These are phyloP conservation scores for Oreohelix idahoensis DNA, from an alignment of 1,140 invertebrate genomes.

Conservation along the genomic window DNA sequence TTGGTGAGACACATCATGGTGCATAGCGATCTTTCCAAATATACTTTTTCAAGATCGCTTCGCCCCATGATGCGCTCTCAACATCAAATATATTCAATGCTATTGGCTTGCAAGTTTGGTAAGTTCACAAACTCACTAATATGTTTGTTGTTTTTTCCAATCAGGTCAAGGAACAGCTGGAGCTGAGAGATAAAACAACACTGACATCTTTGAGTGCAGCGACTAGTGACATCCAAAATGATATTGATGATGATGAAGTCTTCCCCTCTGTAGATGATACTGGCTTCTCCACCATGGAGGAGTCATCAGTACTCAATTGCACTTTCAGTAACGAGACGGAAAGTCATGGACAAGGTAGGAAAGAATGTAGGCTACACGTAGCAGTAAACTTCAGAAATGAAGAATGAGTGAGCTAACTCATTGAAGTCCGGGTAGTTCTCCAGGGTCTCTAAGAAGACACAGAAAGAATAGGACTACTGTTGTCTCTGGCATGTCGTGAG, in stretches of 20 bases:
- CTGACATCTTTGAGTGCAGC: background rate
- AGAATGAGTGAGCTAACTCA: too few species aligned
- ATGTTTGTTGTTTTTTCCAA: background rate
- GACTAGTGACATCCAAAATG: background rate
- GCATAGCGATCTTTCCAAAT: too few species aligned
- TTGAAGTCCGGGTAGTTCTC: too few species aligned
- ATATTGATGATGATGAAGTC: background rate
- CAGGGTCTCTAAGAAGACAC: too few species aligned
- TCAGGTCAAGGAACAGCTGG: background rate
- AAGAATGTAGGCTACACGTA: background rate
- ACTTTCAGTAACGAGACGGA: background rate
- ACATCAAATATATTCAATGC: too few species aligned
- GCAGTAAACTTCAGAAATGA: background rate
- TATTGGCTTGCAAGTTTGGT: too few species aligned
- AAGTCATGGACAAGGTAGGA: background rate
- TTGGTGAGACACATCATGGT: too few species aligned
- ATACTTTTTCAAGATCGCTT: too few species aligned
- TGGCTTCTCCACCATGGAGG: slow-evolving; percentile 30
- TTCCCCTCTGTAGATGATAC: slow-evolving; percentile 11
- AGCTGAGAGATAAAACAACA: background rate
- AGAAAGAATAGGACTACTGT: too few species aligned
- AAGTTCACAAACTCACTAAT: too few species aligned
- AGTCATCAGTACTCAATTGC: slow-evolving; percentile 29
- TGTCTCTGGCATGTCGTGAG: too few species aligned
- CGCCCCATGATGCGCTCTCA: too few species aligned